Conservation (phyloP, 92 coral and sea anemone genomes). For the Phenganax subtilis region DNA sequence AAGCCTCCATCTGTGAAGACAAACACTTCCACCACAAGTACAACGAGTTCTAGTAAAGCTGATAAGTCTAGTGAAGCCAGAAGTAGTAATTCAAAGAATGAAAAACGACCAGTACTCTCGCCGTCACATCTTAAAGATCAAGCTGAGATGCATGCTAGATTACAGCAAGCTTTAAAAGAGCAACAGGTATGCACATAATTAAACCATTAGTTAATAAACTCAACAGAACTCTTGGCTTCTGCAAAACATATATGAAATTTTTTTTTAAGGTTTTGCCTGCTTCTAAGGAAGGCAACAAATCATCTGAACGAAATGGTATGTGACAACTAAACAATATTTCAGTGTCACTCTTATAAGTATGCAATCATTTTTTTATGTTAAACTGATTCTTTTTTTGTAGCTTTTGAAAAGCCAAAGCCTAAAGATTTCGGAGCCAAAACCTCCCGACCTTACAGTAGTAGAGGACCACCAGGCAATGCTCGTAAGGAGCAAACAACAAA, state of each 20-base stretch:
- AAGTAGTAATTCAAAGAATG: slow-evolving; percentile 7
- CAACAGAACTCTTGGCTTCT: not conserved
- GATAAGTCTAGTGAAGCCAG: slow-evolving; percentile 37
- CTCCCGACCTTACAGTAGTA: not conserved
- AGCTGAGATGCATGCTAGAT: slow-evolving; percentile 67
- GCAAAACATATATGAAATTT: not conserved
- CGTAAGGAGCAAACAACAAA: slow-evolving; percentile 4
- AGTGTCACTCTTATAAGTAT: not conserved
- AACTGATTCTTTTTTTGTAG: slow-evolving; percentile 3
- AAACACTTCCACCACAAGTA: slow-evolving; percentile 23
- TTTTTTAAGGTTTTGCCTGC: slow-evolving; percentile 1
- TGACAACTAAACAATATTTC: not conserved
- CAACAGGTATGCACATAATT: slow-evolving; percentile 43
- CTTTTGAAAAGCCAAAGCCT: slow-evolving; percentile 10
- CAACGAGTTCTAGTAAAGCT: slow-evolving; percentile 27
- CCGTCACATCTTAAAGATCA: slow-evolving; percentile 63
- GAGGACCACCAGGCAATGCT: not conserved
- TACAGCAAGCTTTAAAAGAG: slow-evolving; percentile 61
- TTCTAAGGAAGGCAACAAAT: not conserved
- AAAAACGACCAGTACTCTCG: slow-evolving; percentile 36
- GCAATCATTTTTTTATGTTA: not conserved
- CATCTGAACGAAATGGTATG: not conserved
- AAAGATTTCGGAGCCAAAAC: slow-evolving; percentile 19
- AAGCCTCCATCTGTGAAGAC: slow-evolving; percentile 13
- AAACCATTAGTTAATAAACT: too few species aligned